A percentile compares a stretch with the other conserved stretches of the same genome.
These are phyloP conservation scores for Loxodonta africana DNA, from an alignment of 2,113 vertebrate genomes.

Conservation along the genomic window DNA sequence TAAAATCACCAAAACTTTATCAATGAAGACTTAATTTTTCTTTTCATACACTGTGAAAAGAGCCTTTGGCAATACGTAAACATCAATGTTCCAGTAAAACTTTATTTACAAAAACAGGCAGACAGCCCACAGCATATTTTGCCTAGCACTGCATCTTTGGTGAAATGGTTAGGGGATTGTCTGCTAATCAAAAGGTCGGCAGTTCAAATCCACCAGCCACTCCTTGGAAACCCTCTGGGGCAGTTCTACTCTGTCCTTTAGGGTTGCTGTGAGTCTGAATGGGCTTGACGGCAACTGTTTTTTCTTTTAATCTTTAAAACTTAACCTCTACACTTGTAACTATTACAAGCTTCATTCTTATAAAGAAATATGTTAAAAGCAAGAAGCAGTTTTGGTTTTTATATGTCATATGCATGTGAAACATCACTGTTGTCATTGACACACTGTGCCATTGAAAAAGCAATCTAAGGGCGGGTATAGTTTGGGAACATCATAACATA, in stretches of 20 bases:
- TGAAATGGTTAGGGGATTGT: too few species aligned
- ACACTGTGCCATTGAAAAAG: too few species aligned
- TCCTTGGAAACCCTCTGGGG: too few species aligned
- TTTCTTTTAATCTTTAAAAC: not conserved
- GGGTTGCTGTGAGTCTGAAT: too few species aligned
- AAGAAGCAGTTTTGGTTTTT: not conserved
- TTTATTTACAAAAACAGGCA: not conserved
- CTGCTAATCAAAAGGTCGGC: too few species aligned
- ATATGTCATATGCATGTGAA: not conserved
- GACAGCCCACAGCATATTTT: not conserved
- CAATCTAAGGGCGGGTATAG: not conserved
- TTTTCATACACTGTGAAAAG: not conserved
- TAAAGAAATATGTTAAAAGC: not conserved
- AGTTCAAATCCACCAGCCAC: too few species aligned
- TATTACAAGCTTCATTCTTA: not conserved
- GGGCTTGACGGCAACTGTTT: too few species aligned
- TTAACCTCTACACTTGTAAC: not conserved
- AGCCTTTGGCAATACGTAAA: fast-evolving
- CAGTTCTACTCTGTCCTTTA: too few species aligned
- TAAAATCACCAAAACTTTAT: not conserved
- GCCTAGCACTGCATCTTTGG: fast-evolving
- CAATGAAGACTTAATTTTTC: not conserved
- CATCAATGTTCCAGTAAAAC: not conserved
- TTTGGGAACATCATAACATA: not conserved
- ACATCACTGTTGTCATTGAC: too few species aligned